Percentiles rank a stretch among this genome's conserved stretches.
These are phyloP conservation scores for Plumapathes pennacea DNA, from an alignment of 92 coral and sea anemone species.

Conservation along the genomic window DNA sequence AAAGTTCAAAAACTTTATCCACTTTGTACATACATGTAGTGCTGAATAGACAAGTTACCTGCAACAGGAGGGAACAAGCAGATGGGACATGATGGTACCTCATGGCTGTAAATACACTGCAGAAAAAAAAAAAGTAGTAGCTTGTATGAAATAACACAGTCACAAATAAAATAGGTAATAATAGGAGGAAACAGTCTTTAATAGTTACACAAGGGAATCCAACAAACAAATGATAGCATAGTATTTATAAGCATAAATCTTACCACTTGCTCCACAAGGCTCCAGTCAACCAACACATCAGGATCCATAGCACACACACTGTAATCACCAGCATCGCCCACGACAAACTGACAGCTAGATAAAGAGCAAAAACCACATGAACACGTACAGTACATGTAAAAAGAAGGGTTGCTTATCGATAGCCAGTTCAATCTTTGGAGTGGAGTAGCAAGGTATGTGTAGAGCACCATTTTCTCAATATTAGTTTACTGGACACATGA, in stretches of 20 bases:
- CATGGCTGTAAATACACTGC: constrained; percentile 90
- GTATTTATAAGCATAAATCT: constrained; percentile 4
- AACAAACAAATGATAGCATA: too few relatives aligned
- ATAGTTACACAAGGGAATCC: too few relatives aligned
- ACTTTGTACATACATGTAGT: too few relatives aligned
- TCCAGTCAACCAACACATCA: constrained; percentile 94
- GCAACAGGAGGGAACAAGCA: constrained; percentile 96
- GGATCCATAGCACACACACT: constrained; percentile 86
- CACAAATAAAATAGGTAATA: too few relatives aligned
- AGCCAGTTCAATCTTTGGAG: neutral
- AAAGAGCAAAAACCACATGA: neutral
- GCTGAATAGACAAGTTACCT: too few relatives aligned
- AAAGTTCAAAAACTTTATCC: too few relatives aligned
- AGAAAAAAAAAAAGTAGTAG: constrained; percentile 6
- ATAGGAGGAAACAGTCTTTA: too few relatives aligned
- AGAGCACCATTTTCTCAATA: neutral
- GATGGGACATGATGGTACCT: constrained; percentile 95
- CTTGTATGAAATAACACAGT: too few relatives aligned
- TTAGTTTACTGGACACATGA: too few relatives aligned
- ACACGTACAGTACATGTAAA: too few relatives aligned
- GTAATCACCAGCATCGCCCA: constrained; percentile 84
- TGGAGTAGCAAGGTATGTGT: neutral
- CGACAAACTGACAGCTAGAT: constrained; percentile 92
- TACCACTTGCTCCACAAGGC: constrained; percentile 93
- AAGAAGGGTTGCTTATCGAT: neutral